Conservation (phyloP, 2,113 vertebrate species). For the Tricholaema leucomelas region DNA sequence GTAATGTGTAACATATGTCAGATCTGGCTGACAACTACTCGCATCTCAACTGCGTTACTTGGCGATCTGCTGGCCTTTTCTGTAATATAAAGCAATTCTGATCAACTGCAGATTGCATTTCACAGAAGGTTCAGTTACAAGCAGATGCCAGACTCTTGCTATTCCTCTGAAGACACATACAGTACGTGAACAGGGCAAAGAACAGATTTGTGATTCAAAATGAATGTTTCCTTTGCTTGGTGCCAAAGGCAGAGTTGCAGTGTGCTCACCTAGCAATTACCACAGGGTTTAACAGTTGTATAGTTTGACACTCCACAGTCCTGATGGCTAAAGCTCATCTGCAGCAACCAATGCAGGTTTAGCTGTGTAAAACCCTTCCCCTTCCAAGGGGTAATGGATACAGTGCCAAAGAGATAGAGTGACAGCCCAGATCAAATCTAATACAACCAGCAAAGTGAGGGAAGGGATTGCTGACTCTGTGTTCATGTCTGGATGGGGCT, state of each 20-base stretch:
- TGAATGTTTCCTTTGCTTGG: background rate
- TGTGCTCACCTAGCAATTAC: background rate
- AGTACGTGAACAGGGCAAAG: conserved; percentile 7
- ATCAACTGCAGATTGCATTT: conserved; percentile 48
- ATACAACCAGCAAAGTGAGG: fast-evolving
- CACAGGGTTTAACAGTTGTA: background rate
- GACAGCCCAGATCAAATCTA: background rate
- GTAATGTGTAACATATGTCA: conserved; percentile 46
- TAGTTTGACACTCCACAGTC: background rate
- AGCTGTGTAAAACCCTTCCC: background rate
- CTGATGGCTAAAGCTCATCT: background rate
- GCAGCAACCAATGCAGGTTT: background rate
- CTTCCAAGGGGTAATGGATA: background rate
- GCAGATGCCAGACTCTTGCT: conserved; percentile 39
- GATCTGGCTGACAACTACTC: conserved; percentile 29
- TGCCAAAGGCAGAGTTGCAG: background rate
- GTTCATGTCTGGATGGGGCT: background rate
- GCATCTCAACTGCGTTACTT: background rate
- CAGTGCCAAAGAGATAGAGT: background rate
- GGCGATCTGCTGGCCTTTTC: background rate
- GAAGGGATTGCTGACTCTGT: background rate
- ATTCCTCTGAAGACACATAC: background rate
- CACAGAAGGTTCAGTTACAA: conserved; percentile 41
- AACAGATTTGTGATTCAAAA: background rate
- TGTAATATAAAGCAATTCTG: background rate